Conservation (phyloP, 2,888 invertebrate species). For the Cheilosia pagana region DNA sequence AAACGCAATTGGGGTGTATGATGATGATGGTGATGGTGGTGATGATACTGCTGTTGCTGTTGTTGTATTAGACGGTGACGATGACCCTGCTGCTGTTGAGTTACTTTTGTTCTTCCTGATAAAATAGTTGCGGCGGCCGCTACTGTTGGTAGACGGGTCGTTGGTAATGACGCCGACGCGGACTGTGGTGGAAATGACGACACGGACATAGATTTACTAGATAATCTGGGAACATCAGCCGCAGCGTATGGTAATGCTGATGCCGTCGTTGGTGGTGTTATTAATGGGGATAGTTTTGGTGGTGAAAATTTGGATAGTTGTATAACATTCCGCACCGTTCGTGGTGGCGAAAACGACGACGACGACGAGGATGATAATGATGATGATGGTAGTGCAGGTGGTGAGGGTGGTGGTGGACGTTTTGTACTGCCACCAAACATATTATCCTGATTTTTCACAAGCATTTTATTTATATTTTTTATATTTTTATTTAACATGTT, state of each 20-base stretch:
- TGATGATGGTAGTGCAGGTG: background rate
- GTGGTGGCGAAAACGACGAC: background rate
- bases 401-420: constrained; percentile 68
- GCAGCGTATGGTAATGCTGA: constrained; percentile 23
- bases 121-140: constrained; percentile 24
- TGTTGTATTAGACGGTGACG: constrained; percentile 53
- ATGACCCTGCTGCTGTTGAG: constrained; percentile 41
- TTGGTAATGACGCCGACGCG: constrained; percentile 16
- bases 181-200: constrained; percentile 42
- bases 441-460: constrained; percentile 57
- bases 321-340: constrained; percentile 35
- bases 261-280: constrained; percentile 18
- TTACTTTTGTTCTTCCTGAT: constrained; percentile 47
- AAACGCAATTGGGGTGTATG: constrained; percentile 77
- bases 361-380: background rate
- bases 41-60: constrained; percentile 39
- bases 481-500: constrained; percentile 57
- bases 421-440: constrained; percentile 76
- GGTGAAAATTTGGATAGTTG: constrained; percentile 15
- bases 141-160: constrained; percentile 12
- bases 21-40: constrained; percentile 65
- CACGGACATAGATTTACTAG: constrained; percentile 55
- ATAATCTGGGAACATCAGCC: constrained; percentile 20
- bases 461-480: constrained; percentile 58
- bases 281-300: constrained; percentile 17